A percentile compares a stretch with the other conserved stretches of the same genome.
Conservation (phyloP, 2,797 vertebrate species). For the Muscicapa striata region DNA sequence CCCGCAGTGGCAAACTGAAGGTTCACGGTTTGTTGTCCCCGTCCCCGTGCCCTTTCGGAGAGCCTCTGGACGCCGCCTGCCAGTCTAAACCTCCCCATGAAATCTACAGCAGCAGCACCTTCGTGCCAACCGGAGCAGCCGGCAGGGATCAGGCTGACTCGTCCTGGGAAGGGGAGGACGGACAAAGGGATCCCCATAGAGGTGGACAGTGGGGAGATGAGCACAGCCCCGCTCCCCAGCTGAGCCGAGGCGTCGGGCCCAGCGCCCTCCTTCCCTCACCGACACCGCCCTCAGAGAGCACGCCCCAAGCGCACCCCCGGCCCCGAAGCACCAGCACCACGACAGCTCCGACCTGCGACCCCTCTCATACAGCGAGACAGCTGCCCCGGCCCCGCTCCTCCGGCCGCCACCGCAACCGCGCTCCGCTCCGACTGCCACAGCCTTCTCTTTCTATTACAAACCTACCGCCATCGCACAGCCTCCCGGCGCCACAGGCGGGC, state of each 20-base stretch:
- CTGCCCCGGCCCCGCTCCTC: rapidly evolving
- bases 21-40: rapidly evolving
- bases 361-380: rapidly evolving
- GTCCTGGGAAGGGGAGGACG: background rate
- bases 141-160: background rate
- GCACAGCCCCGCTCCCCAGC: background rate
- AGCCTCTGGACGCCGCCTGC: background rate
- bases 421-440: rapidly evolving
- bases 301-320: background rate
- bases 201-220: background rate
- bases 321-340: too few species aligned
- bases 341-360: background rate
- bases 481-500: constrained; percentile 21
- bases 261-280: background rate
- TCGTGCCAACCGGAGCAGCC: background rate
- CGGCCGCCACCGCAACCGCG: rapidly evolving
- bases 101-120: background rate
- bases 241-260: background rate
- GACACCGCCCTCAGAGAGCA: background rate
- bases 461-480: constrained; percentile 20
- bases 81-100: background rate
- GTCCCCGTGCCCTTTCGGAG: background rate
- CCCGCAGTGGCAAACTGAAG: rapidly evolving
- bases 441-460: constrained; percentile 9
- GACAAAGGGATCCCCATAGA: background rate